Conservation (phyloP, 2,888 invertebrate genomes). For the Magallana nippona region DNA sequence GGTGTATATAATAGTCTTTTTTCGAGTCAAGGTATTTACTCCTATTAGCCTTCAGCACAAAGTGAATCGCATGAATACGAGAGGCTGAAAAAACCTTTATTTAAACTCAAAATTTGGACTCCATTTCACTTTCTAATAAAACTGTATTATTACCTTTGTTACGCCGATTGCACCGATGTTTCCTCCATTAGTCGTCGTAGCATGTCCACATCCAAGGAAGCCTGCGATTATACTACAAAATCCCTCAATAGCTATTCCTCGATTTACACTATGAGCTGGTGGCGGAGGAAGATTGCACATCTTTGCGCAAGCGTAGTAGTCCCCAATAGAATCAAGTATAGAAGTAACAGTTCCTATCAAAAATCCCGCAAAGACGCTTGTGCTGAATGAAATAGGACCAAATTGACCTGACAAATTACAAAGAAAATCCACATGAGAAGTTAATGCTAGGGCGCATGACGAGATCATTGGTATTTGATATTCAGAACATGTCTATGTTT, state of each 20-base stretch:
- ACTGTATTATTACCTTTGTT: constrained; percentile 84
- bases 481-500: neutral
- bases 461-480: neutral
- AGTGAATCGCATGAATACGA: too few species aligned
- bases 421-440: neutral
- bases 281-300: constrained; percentile 87
- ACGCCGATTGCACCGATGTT: constrained; percentile 94
- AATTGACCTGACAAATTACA: constrained; percentile 59
- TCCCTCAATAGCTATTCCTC: constrained; percentile 86
- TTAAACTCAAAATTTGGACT: too few species aligned
- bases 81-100: too few species aligned
- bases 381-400: constrained; percentile 60
- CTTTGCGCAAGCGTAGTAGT: constrained; percentile 91
- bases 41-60: too few species aligned
- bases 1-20: too few species aligned
- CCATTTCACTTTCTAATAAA: neutral
- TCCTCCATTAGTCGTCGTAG: constrained; percentile 92
- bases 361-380: constrained; percentile 61
- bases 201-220: constrained; percentile 91
- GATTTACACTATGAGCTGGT: constrained; percentile 90
- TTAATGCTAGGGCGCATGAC: neutral
- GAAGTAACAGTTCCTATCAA: constrained; percentile 64
- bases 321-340: constrained; percentile 83
- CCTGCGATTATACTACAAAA: constrained; percentile 90
- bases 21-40: too few species aligned